Evolutionary conservation across 2,113 vertebrate species (phyloP).

Genomic region (Oryzias javanicus): DNA sequence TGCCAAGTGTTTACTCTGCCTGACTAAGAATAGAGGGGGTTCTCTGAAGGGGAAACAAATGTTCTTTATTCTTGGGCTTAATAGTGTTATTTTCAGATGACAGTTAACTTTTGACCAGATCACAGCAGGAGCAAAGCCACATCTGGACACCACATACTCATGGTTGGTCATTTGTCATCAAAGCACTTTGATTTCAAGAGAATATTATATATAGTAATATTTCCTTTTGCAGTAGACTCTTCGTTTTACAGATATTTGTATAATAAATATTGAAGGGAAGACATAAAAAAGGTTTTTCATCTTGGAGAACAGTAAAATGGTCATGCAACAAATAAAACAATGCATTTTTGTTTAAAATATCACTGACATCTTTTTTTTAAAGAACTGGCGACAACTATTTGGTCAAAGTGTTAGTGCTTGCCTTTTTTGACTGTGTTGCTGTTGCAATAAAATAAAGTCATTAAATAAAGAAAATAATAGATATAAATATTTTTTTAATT

Average conservation of each 20-base stretch:
- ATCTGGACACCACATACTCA: neutral
- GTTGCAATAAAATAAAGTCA: too few relatives aligned
- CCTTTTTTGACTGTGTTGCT: too few relatives aligned
- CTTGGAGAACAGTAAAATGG: slow-evolving; percentile 1
- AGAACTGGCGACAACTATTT: too few relatives aligned
- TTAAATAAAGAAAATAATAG: too few relatives aligned
- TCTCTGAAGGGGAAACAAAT: slow-evolving; percentile 16
- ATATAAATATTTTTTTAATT: too few relatives aligned
- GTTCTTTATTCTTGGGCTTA: slow-evolving; percentile 27
- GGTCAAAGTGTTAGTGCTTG: too few relatives aligned
- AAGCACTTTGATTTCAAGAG: neutral
- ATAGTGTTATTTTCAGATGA: slow-evolving; percentile 23
- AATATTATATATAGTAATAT: neutral
- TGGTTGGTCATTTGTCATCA: slow-evolving; percentile 4
- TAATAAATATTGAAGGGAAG: neutral
- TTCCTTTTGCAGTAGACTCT: neutral
- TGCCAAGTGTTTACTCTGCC: slow-evolving; percentile 44
- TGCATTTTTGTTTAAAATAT: too few relatives aligned
- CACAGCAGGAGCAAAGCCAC: neutral
- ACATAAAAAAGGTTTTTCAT: neutral
- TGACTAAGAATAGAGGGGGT: slow-evolving; percentile 28
- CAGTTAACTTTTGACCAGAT: slow-evolving; percentile 13
- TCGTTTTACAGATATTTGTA: neutral
- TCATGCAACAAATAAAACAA: too few relatives aligned
- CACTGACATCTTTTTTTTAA: too few relatives aligned